Base-by-base conservation (phyloP, 2,113 vertebrate genomes). In the Centropus unirufus region DNA sequence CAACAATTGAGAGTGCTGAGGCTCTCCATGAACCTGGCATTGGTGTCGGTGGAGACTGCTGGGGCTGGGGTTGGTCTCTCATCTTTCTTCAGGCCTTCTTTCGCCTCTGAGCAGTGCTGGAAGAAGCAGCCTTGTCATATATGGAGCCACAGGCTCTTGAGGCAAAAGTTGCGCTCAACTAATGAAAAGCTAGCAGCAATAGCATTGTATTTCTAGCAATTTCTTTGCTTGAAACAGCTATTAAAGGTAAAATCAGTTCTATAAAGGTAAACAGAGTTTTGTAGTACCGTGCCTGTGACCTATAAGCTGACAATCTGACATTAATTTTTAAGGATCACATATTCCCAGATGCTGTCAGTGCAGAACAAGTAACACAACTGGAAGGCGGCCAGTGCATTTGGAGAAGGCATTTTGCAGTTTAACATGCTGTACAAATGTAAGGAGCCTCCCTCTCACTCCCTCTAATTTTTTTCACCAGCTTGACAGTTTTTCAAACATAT, bases 401-500 rank as follows among this genome's bases (percentile, higher is more conserved):
- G 95, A 94, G 97, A 95, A 61, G 39, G 74, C 82, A 88, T 93
- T 93, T 97, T 96, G 89, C 95, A 97, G 97, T 96, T 97, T 96
- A 98, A 98, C 97, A 97, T 97, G 97, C 97, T 97, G 96, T 97
- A 98, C 97, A 97, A 98, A 97, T 97, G 96, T 93, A 98, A 97
- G 97, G 95, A 97, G 92, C 88, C 96, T 95, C 90, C 87, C 58
- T 96, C 93, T 95, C 87, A 83, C 87, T 98, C 98, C 95, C 97
- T 98, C 98, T 98, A 98, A 98, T 98, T 98, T 98, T 97, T 98
- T 97, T 97, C 98, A 98, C 98, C 98, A 98, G 98, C 98, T 98
- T 98, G 98, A 98, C 98, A 98, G 98, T 98, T 98, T 98, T 98
- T 98, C 98, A 98, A 99, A 98, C 99, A 99, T 99, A 99, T 98